phyloP scores from a whole-genome alignment of 2,113 vertebrate genomes.

The Brachyhypopomus gauderio region DNA sequence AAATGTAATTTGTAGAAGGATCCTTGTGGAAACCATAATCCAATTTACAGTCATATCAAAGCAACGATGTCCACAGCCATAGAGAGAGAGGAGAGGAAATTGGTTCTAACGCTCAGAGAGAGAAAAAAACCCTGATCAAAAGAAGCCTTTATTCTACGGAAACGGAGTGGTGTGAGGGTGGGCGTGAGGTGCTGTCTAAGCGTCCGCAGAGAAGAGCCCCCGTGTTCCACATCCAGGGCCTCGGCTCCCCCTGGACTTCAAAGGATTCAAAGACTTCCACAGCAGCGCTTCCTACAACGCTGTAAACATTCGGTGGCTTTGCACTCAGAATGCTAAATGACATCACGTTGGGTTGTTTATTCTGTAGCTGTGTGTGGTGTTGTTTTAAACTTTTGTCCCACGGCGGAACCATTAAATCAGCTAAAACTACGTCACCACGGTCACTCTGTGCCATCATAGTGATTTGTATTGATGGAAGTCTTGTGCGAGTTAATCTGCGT shows the following conservation, averaged over 20 bases:
- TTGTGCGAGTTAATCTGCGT: too few species aligned
- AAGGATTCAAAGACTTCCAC: slow-evolving; percentile 28
- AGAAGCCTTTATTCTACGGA: slow-evolving; percentile 52
- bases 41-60: slow-evolving; percentile 65
- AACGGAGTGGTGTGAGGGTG: slow-evolving; percentile 47
- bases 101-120: slow-evolving; percentile 41
- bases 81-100: slow-evolving; percentile 41
- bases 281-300: background rate
- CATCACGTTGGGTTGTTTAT: slow-evolving; percentile 14
- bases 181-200: background rate
- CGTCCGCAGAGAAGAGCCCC: slow-evolving; percentile 46
- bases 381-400: background rate
- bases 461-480: too few species aligned
- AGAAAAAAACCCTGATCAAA: slow-evolving; percentile 53
- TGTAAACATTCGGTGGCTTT: background rate
- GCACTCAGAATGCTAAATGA: too few species aligned
- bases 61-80: slow-evolving; percentile 41
- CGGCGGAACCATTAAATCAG: background rate
- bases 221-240: slow-evolving; percentile 47
- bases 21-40: slow-evolving; percentile 56
- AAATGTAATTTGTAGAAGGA: slow-evolving; percentile 60
- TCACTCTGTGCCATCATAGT: too few species aligned
- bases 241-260: slow-evolving; percentile 31
- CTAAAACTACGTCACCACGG: too few species aligned
- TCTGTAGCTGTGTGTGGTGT: background rate